Conservation (phyloP, 2,113 vertebrate genomes). For the Ailuropoda melanoleuca region DNA sequence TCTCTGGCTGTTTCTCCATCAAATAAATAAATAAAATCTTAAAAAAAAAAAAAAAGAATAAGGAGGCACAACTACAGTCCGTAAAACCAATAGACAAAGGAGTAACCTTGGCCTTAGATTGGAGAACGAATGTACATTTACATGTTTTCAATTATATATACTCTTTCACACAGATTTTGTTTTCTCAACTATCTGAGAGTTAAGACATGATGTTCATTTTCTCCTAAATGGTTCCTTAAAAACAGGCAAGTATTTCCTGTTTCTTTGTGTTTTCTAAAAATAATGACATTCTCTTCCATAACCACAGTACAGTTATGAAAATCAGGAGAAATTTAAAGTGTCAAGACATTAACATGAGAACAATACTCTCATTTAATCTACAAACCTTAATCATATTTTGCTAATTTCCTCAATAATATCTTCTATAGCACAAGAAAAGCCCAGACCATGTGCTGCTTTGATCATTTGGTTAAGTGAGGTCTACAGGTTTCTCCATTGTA, state of each 20-base stretch:
- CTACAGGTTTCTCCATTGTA: background rate
- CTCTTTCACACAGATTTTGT: background rate
- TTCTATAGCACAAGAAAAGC: background rate
- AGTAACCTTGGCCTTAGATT: background rate
- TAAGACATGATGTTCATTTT: background rate
- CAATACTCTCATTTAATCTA: background rate
- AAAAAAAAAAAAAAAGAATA: too few species aligned
- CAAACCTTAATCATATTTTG: background rate
- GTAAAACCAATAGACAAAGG: background rate
- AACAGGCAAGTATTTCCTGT: background rate
- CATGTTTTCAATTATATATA: background rate
- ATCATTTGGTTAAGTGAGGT: background rate
- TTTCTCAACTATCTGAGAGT: background rate
- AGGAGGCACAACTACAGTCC: background rate
- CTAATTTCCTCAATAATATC: background rate
- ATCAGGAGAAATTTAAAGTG: background rate
- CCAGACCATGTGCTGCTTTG: background rate
- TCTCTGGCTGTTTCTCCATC: too few species aligned
- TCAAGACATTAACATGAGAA: background rate
- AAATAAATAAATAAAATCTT: too few species aligned
- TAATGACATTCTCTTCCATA: background rate
- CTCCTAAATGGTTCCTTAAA: background rate
- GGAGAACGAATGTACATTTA: background rate
- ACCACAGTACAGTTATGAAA: background rate
- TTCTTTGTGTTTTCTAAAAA: background rate